These are phyloP conservation scores for Microcebus lehilahytsara DNA, from an alignment of 2,113 vertebrate species.

Conservation along the genomic window DNA sequence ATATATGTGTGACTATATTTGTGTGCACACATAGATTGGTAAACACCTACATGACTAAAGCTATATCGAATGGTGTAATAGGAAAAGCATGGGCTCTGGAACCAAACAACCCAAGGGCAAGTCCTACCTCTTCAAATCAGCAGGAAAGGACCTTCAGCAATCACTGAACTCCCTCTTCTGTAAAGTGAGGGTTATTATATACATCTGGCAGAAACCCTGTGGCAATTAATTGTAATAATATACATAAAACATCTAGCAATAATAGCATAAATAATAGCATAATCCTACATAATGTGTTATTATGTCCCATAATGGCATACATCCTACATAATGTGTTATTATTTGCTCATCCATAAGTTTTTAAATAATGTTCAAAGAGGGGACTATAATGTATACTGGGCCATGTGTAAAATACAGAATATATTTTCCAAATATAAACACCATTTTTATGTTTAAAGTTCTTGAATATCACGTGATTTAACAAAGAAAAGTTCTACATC, in stretches of 20 bases:
- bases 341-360: not conserved
- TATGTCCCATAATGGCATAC: not conserved
- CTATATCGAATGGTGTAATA: not conserved
- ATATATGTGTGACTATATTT: not conserved
- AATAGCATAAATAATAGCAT: not conserved
- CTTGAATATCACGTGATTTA: not conserved
- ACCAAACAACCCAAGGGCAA: not conserved
- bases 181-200: not conserved
- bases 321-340: not conserved
- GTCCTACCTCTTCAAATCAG: not conserved
- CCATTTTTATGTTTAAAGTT: not conserved
- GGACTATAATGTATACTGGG: not conserved
- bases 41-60: not conserved
- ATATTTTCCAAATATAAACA: not conserved
- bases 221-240: not conserved
- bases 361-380: not conserved
- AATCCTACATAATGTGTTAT: not conserved
- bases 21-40: not conserved
- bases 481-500: not conserved
- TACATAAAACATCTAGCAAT: not conserved
- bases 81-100: not conserved
- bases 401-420: not conserved
- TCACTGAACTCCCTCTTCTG: not conserved
- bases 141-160: not conserved
- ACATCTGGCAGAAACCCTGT: not conserved